phyloP scores from a whole-genome alignment of 2,113 vertebrate species.

The Aviceda subcristata region DNA sequence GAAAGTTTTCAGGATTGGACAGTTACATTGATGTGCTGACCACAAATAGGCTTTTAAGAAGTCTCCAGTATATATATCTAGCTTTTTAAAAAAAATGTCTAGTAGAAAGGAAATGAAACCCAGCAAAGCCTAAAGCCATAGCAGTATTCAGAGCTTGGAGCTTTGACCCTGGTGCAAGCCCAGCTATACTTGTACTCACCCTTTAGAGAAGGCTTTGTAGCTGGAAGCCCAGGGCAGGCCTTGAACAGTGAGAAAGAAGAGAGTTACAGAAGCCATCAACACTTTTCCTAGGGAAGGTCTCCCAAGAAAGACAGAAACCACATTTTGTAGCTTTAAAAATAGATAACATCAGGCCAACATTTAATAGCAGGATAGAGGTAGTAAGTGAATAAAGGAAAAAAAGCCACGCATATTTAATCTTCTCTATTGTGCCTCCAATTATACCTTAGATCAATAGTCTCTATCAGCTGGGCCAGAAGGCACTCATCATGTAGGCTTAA shows the following conservation, averaged over 20 bases:
- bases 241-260: fast-evolving
- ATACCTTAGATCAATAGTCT: fast-evolving
- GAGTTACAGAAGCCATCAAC: background rate
- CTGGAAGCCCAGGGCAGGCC: background rate
- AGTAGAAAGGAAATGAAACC: background rate
- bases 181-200: background rate
- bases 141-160: background rate
- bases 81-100: background rate
- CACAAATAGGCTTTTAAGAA: background rate
- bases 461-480: background rate
- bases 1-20: background rate
- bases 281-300: fast-evolving
- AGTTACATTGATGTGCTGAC: too few species aligned
- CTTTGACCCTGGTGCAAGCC: background rate
- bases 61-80: fast-evolving
- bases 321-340: background rate
- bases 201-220: background rate
- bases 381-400: fast-evolving
- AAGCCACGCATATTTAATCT: fast-evolving
- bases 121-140: background rate
- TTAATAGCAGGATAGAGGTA: fast-evolving
- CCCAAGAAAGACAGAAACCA: fast-evolving
- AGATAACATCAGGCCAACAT: fast-evolving
- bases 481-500: fast-evolving
- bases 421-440: fast-evolving